Percentiles rank a stretch among this genome's conserved stretches.
These are phyloP conservation scores for Harpalus rufipes DNA, from an alignment of 2,888 invertebrate genomes.

Conservation along the genomic window DNA sequence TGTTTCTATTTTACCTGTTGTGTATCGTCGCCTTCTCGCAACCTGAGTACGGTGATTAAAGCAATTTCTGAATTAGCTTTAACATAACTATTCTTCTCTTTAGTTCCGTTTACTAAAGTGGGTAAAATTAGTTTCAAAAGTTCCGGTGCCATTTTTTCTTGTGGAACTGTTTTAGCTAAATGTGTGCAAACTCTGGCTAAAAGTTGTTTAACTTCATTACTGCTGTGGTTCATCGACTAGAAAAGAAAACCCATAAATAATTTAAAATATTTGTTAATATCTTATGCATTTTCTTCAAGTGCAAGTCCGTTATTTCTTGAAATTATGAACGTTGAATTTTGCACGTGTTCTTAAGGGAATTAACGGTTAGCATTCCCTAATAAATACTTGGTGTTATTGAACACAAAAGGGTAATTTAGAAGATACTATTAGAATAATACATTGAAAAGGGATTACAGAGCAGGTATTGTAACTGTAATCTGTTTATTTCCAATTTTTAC, in stretches of 20 bases:
- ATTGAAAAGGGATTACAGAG: not conserved
- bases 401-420: not conserved
- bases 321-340: no score
- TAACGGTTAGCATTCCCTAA: no score
- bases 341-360: no score
- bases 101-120: constrained; percentile 97
- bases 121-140: constrained; percentile 89
- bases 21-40: constrained; percentile 86
- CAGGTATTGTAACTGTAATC: constrained; percentile 7
- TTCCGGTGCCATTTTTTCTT: constrained; percentile 83
- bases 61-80: constrained; percentile 96
- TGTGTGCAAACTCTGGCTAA: constrained; percentile 89
- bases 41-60: constrained; percentile 89
- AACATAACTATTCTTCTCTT: constrained; percentile 98
- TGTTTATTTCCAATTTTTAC: not conserved
- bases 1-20: constrained; percentile 81
- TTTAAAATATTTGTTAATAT: not conserved
- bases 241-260: not conserved
- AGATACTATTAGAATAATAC: not conserved
- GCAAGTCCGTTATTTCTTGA: no score
- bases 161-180: constrained; percentile 83
- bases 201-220: constrained; percentile 96
- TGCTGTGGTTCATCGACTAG: constrained; percentile 94
- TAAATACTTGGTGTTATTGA: no score
- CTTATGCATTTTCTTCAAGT: no score